Base-by-base conservation (phyloP, 2,888 invertebrate species). In the Caenorhabditis japonica region DNA sequence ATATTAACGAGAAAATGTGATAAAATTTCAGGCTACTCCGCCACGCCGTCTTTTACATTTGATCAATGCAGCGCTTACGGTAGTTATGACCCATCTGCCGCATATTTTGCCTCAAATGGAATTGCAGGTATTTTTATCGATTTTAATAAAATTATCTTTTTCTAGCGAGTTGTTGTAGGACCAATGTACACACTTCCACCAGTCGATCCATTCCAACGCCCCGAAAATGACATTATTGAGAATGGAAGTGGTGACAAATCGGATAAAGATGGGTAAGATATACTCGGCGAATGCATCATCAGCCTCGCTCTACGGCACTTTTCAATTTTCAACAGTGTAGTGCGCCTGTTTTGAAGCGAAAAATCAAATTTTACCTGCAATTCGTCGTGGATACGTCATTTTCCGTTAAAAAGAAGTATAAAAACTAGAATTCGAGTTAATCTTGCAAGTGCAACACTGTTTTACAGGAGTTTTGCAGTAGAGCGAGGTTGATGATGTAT, bases 151-250 rank as follows among this genome's bases (percentile, higher is more conserved):
- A 34, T 12, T 51, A 5, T 12, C 19, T 21, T 19, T 10, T 64
- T 64, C 0, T 8, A 68, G 58, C n/a, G n/a, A n/a, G n/a, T n/a
- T n/a, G 5, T 30, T 33, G 33, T 56, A 13, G 49, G 56, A n/a
- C 41, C 69, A 0, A 79, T 79, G 79, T 79, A 79, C 55, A 41
- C 76, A n/a, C 64, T 80, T 15, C 80, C 80, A 13, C 78, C 80
- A 7, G 71, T 76, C 0, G 81, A 81, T 60, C 79, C 78, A 10
- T 81, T 81, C 52, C 79, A 76, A 49, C 49, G 76, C 21, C 46
- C 71, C 0, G 77, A 75, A 17, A 61, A 38, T 53, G 71, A 64
- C 47, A 52, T 74, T 49, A 34, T 75, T 19, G 61, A 56, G 4
- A 58, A 46, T 39, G 52, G 36, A 44, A 60, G 59, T 44, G 71